Evolutionary conservation across 92 coral and sea anemone species (phyloP).

Genomic region (Palythoa caribaeorum): DNA sequence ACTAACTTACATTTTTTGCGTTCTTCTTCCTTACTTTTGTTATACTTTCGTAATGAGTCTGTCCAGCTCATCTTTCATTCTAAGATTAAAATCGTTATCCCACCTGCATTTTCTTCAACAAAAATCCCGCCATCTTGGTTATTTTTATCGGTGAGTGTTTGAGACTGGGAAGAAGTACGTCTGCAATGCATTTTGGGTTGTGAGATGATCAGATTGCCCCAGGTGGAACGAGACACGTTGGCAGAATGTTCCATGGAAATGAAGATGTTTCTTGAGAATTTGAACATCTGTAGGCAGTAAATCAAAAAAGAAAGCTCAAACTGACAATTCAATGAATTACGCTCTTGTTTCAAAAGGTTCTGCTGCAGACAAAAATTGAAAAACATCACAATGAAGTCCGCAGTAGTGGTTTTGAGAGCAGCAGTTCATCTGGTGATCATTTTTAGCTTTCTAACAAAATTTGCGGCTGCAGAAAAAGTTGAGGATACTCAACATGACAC

Average conservation of each 20-base stretch:
- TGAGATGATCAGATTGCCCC: background rate
- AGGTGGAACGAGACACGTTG: constrained; percentile 19
- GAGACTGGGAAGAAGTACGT: constrained; percentile 30
- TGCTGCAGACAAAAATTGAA: background rate
- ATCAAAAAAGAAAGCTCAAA: background rate
- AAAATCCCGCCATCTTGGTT: constrained; percentile 88
- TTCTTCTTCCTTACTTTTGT: constrained; percentile 78
- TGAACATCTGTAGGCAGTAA: background rate
- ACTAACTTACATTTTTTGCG: constrained; percentile 56
- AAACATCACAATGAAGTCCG: constrained; percentile 14
- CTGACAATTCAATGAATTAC: background rate
- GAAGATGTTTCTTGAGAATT: background rate
- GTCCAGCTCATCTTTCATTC: constrained; percentile 73
- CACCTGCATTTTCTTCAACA: constrained; percentile 31
- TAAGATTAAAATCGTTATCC: background rate
- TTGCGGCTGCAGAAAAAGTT: background rate
- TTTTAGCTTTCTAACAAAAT: background rate
- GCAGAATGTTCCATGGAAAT: background rate
- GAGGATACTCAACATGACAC: background rate
- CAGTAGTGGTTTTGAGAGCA: background rate
- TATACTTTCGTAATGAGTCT: constrained; percentile 74
- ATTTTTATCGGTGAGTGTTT: constrained; percentile 66
- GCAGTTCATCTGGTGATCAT: constrained; percentile 34
- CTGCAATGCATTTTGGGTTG: constrained; percentile 42
- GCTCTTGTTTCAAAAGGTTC: background rate